Conservation (phyloP, 2,888 invertebrate genomes). For the Parnassius orleans region DNA sequence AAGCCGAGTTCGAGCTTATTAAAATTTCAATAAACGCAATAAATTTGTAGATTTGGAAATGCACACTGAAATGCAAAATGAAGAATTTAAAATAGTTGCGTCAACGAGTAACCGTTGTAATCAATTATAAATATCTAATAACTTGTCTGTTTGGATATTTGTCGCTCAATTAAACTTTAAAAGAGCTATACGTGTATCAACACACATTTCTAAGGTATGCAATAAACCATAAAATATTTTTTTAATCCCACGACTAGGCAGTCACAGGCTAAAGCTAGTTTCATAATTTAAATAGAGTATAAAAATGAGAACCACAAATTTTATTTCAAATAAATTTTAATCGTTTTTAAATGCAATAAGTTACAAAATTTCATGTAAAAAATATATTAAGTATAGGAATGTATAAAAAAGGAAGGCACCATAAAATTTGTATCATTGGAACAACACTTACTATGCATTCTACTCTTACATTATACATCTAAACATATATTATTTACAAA, state of each 20-base stretch:
- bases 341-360: conserved; percentile 17
- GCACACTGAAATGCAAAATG: no score
- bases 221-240: no score
- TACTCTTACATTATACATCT: conserved; percentile 16
- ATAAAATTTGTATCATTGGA: conserved; percentile 1
- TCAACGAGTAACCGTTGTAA: no score
- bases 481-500: conserved; percentile 1
- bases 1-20: no score
- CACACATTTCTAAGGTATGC: no score
- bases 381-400: conserved; percentile 15
- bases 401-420: conserved; percentile 23
- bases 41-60: background rate
- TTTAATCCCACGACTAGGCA: no score
- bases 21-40: background rate
- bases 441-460: background rate
- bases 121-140: no score
- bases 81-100: no score
- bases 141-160: no score
- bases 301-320: conserved; percentile 1
- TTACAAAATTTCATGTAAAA: conserved; percentile 15
- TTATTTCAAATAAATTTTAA: conserved; percentile 16
- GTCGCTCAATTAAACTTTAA: no score
- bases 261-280: no score
- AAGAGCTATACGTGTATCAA: no score
- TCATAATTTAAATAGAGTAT: background rate